Evolutionary conservation across 2,797 vertebrate species (phyloP), one percentile per base, ranked within the genome.

Genomic region (Alectoris magna): DNA sequence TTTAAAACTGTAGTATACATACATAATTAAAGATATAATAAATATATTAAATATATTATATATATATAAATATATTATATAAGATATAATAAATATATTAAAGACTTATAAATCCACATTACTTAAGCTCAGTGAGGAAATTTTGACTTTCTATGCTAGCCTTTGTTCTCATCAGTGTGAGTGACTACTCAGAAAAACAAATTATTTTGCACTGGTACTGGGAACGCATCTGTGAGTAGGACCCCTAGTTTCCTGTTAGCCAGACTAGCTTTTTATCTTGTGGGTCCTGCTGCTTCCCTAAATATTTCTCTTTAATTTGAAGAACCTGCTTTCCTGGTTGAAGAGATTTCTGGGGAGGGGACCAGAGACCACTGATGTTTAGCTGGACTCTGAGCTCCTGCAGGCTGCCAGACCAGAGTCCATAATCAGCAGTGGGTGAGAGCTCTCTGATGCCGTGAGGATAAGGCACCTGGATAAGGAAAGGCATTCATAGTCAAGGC

Each of bases 281-380:
- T 1, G 2, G 5, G 55, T 72, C 89, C 66, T 87, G 77, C 73
- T 91, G 80, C 51, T 92, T 94, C 59, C 87, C 62, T 88, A 87
- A 93, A 88, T 92, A 95, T 87, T 92, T 93, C 44, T 60, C 34
- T 91, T 92, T 87, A 80, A 66, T 83, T 41, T 89, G 58, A 83
- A 85, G 41, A 87, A 60, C 41, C 80, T 93, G 14, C 89, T 96
- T 85, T 93, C 72, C n/a, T 56, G 39, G 59, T 72, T 16, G 41
- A 84, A 85, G 63, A 87, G 49, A 39, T 87, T 96, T 95, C 70
- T 87, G 82, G 46, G 73, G 84, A 80, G 36, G 23, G 34, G 59
- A 77, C 58, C 75, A 85, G 82, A 41, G 77, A n/a, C 34, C 84
- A 48, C 34, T 4, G 3, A 29, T 26, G 38, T 46, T 92, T 63